Evolutionary conservation across 2,797 vertebrate species (phyloP).

Genomic region (Allobates femoralis): DNA sequence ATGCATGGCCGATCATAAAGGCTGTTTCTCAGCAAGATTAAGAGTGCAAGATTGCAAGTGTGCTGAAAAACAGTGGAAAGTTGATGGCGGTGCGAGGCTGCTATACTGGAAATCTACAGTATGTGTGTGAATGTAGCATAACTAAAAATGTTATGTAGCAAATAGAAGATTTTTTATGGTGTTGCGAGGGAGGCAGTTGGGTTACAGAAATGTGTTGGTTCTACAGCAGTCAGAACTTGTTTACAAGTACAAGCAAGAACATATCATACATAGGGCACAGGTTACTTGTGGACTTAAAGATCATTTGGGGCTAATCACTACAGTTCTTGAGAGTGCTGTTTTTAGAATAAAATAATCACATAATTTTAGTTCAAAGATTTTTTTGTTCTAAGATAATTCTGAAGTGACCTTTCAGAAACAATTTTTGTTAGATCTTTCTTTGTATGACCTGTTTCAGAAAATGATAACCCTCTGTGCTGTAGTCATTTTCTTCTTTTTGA

Average conservation of each 20-base stretch:
- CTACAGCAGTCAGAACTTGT: neutral
- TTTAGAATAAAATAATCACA: neutral
- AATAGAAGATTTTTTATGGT: neutral
- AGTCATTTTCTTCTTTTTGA: neutral
- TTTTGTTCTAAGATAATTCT: neutral
- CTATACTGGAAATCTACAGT: no score
- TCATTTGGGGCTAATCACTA: neutral
- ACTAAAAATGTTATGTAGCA: no score
- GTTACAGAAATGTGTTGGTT: neutral
- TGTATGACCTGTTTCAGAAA: constrained; percentile 1
- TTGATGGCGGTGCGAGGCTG: no score
- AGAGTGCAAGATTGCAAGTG: no score
- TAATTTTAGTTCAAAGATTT: neutral
- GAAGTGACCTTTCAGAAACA: neutral
- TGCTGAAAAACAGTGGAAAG: no score
- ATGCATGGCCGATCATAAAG: no score
- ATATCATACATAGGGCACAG: neutral
- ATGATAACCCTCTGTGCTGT: neutral
- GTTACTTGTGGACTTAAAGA: neutral
- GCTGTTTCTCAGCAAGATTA: no score
- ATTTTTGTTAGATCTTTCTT: neutral
- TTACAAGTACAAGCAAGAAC: neutral
- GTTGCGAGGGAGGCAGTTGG: neutral
- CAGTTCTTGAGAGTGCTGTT: neutral
- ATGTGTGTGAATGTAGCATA: no score